Conservation (phyloP, 2,113 vertebrate genomes). For the Microcebus jonahi region DNA sequence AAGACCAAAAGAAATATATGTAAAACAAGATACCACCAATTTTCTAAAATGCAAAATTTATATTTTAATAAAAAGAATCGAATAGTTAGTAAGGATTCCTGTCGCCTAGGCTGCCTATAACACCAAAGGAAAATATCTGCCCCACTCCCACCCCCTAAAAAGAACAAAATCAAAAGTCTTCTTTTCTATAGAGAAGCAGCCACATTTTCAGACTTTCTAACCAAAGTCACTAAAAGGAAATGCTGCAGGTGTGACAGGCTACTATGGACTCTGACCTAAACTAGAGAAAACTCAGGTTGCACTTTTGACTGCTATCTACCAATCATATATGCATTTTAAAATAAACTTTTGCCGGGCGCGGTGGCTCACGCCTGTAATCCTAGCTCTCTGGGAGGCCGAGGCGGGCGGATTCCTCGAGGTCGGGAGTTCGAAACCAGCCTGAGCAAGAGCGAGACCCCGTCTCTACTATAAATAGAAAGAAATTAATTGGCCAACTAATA, state of each 20-base stretch:
- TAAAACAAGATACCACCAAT: neutral
- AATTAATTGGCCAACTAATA: too few relatives aligned
- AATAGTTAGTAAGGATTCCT: neutral
- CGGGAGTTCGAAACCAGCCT: too few relatives aligned
- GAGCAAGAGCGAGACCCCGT: too few relatives aligned
- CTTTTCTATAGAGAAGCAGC: neutral
- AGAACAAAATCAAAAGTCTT: neutral
- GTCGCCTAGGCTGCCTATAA: neutral
- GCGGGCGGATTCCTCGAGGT: too few relatives aligned
- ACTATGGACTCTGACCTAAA: neutral
- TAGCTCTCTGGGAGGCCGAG: too few relatives aligned
- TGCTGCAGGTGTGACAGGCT: neutral
- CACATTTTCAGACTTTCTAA: neutral
- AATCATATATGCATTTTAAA: neutral
- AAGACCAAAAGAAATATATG: neutral
- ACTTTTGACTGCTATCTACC: neutral
- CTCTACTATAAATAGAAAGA: too few relatives aligned
- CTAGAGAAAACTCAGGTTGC: neutral
- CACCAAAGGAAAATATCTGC: neutral
- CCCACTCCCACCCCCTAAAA: neutral
- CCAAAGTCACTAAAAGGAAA: neutral
- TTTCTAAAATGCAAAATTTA: neutral
- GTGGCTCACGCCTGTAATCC: too few relatives aligned
- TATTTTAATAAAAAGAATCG: slow-evolving; percentile 6
- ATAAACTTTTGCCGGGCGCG: neutral